These are phyloP conservation scores for Nyctibius grandis DNA, from an alignment of 2,797 vertebrate species.

Conservation along the genomic window DNA sequence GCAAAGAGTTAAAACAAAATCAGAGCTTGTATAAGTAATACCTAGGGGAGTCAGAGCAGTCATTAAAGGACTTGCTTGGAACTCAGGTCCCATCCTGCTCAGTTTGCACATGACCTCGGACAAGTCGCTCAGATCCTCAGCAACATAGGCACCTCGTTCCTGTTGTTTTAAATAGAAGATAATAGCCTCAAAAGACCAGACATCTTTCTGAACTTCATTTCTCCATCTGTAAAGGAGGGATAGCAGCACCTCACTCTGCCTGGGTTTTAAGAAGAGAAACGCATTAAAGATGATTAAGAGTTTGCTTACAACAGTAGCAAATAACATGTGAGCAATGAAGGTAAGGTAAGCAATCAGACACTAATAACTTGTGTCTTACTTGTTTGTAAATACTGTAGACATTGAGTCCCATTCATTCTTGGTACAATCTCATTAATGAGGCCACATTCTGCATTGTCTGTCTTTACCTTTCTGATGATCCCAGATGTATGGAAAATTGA, in stretches of 20 bases:
- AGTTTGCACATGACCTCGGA: not conserved
- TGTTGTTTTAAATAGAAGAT: not conserved
- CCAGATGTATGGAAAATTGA: slow-evolving; percentile 24
- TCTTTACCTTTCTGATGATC: slow-evolving; percentile 37
- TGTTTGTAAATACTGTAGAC: slow-evolving; percentile 53
- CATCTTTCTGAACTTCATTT: not conserved
- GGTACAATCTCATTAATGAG: slow-evolving; percentile 14
- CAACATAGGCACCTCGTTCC: not conserved
- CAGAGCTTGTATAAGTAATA: not conserved
- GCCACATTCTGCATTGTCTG: slow-evolving; percentile 18
- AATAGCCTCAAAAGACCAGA: not conserved
- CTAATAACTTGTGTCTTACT: slow-evolving; percentile 30
- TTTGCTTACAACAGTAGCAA: not conserved
- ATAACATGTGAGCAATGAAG: not conserved
- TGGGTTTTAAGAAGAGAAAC: not conserved
- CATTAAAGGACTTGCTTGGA: not conserved
- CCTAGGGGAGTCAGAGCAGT: not conserved
- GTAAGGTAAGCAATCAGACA: slow-evolving; percentile 21
- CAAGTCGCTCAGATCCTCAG: not conserved
- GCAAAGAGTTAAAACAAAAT: not conserved
- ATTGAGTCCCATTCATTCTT: slow-evolving; percentile 33
- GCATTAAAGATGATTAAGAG: not conserved
- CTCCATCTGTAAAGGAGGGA: not conserved
- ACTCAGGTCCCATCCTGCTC: not conserved
- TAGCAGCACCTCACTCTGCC: not conserved